A percentile compares a stretch with the other conserved stretches of the same genome.
phyloP scores from a whole-genome alignment of 2,113 vertebrate genomes.

The Heptranchias perlo region DNA sequence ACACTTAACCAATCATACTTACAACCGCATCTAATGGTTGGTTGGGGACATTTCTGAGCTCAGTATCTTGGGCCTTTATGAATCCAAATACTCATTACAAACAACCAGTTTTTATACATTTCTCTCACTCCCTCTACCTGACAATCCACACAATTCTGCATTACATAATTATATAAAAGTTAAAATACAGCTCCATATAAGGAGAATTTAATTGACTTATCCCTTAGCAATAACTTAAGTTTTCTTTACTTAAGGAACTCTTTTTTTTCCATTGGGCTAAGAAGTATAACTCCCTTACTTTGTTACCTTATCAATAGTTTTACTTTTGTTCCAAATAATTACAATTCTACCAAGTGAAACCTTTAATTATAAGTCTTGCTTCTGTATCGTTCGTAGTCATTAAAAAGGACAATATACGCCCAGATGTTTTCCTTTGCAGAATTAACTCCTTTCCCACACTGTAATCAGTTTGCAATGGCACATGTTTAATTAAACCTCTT shows the following conservation, averaged over 20 bases:
- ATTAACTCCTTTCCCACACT: not conserved
- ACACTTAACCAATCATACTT: not conserved
- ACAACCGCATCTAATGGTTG: not conserved
- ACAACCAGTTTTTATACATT: not conserved
- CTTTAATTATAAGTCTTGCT: not conserved
- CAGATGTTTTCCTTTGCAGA: not conserved
- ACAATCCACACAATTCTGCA: not conserved
- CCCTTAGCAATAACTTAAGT: not conserved
- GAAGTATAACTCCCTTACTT: not conserved
- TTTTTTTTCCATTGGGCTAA: not conserved
- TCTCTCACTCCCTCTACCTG: not conserved
- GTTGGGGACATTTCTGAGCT: not conserved
- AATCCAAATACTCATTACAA: not conserved
- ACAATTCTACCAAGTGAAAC: not conserved
- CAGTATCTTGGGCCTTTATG: not conserved
- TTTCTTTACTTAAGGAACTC: not conserved
- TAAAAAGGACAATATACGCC: not conserved
- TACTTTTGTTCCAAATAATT: not conserved
- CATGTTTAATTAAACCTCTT: not conserved
- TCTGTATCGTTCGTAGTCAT: not conserved
- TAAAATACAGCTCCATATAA: not conserved
- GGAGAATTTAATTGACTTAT: not conserved
- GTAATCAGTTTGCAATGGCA: not conserved
- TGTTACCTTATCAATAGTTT: not conserved
- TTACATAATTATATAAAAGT: not conserved